Conservation (phyloP, 2,888 invertebrate species). For the Melitaea athalia region DNA sequence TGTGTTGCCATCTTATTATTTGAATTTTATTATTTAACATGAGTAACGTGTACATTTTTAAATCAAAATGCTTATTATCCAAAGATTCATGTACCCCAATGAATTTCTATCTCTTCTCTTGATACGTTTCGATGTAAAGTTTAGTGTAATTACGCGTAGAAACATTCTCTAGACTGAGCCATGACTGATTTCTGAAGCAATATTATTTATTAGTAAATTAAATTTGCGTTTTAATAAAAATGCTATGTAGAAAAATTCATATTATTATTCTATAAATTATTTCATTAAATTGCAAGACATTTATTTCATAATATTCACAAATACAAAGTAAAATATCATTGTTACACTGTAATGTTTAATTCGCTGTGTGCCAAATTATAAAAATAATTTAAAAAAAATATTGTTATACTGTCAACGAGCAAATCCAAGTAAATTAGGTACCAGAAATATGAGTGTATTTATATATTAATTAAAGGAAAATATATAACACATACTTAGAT, state of each 20-base stretch:
- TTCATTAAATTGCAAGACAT: constrained; percentile 36
- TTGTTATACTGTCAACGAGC: constrained; percentile 53
- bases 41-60: background rate
- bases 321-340: constrained; percentile 21
- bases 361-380: constrained; percentile 72
- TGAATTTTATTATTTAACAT: background rate
- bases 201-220: constrained; percentile 75
- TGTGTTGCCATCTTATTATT: constrained; percentile 23
- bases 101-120: constrained; percentile 12
- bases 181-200: constrained; percentile 79
- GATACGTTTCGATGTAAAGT: constrained; percentile 29
- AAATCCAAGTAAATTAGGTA: constrained; percentile 61
- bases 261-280: constrained; percentile 25
- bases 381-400: constrained; percentile 43
- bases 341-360: constrained; percentile 16
- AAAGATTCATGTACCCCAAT: constrained; percentile 3
- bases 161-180: constrained; percentile 68
- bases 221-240: constrained; percentile 52
- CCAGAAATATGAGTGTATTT: constrained; percentile 67
- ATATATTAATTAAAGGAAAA: constrained; percentile 55
- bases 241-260: constrained; percentile 28
- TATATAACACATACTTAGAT: constrained; percentile 66
- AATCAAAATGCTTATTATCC: constrained; percentile 3
- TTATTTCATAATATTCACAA: constrained; percentile 34
- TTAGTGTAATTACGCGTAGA: constrained; percentile 35